A percentile compares a stretch with the other conserved stretches of the same genome.
Conservation (phyloP, 2,797 vertebrate species). For the Tolypeutes matacus region DNA sequence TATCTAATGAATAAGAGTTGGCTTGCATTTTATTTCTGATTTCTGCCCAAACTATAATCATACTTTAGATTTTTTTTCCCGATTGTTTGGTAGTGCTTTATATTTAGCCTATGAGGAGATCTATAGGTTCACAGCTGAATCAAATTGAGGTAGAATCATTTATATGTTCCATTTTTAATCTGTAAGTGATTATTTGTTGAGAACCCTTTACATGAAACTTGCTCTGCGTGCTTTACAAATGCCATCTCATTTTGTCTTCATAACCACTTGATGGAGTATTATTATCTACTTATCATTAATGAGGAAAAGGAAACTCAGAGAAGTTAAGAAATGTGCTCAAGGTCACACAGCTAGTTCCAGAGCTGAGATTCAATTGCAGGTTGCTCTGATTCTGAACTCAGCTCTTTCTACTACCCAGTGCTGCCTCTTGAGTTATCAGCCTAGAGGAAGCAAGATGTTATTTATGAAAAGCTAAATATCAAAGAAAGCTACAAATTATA, state of each 20-base stretch:
- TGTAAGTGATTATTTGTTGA: background rate
- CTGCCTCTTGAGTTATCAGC: background rate
- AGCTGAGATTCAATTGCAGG: background rate
- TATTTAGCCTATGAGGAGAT: background rate
- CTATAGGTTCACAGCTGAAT: background rate
- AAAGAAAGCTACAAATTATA: background rate
- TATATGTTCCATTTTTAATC: background rate
- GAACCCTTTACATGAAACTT: background rate
- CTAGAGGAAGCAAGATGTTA: background rate
- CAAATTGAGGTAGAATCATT: background rate
- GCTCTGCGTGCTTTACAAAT: background rate
- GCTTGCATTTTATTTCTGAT: background rate
- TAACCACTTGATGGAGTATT: background rate
- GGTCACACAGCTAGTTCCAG: background rate
- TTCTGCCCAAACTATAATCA: background rate
- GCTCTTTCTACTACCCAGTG: background rate
- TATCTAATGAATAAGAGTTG: background rate
- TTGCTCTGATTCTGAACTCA: background rate
- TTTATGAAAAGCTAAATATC: slow-evolving; percentile 22
- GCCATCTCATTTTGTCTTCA: background rate
- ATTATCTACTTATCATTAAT: background rate
- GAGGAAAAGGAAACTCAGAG: slow-evolving; percentile 25
- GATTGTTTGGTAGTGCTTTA: background rate
- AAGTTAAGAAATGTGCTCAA: background rate
- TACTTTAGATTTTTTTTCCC: background rate